Percentiles rank a stretch among this genome's conserved stretches.
phyloP scores from a whole-genome alignment of 2,113 vertebrate species.

The Furnarius figulus region DNA sequence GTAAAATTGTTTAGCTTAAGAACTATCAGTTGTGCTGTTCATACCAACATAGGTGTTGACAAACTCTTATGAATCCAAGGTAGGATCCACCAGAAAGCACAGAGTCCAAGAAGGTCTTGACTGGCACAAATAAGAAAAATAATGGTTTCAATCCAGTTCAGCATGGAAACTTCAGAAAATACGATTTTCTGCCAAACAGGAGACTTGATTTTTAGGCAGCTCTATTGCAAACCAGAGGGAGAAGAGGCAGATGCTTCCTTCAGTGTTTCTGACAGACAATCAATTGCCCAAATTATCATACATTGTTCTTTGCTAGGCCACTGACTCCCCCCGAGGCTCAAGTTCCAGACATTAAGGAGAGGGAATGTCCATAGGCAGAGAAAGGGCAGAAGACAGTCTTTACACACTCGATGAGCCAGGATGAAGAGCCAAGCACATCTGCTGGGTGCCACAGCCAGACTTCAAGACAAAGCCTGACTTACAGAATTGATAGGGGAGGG shows the following conservation, averaged over 20 bases:
- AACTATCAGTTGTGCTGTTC: not conserved
- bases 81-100: not conserved
- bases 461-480: not conserved
- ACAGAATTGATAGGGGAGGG: not conserved
- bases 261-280: not conserved
- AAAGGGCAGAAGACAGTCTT: not conserved
- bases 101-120: not conserved
- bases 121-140: not conserved
- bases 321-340: not conserved
- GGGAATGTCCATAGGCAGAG: not conserved
- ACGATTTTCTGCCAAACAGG: not conserved
- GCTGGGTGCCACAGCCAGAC: not conserved
- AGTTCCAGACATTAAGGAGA: not conserved
- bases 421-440: not conserved
- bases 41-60: not conserved
- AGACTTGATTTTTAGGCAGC: not conserved
- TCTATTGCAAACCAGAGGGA: not conserved
- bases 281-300: not conserved
- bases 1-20: not conserved
- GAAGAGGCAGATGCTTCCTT: not conserved
- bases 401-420: not conserved
- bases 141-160: not conserved
- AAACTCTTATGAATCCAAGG: not conserved
- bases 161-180: not conserved
- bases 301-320: not conserved